Evolutionary conservation across 2,113 vertebrate species (phyloP).

Genomic region (Poecilia latipinna): DNA sequence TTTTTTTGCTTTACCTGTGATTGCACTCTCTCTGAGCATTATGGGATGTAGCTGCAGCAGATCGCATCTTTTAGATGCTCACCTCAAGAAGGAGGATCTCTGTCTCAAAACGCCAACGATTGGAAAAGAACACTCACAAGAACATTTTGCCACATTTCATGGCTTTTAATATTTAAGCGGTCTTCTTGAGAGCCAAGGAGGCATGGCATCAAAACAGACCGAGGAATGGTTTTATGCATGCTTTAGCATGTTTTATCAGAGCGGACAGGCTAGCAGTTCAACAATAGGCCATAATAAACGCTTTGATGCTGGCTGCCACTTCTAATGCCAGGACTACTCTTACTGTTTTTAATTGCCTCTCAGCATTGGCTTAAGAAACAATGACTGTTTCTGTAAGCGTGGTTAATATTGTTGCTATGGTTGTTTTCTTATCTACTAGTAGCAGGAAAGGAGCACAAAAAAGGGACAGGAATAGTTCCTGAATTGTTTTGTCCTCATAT

Average conservation of each 20-base stretch:
- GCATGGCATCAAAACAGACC: conserved; percentile 43
- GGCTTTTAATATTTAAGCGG: neutral
- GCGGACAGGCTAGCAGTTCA: conserved; percentile 51
- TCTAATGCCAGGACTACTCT: conserved; percentile 51
- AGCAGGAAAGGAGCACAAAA: conserved; percentile 44
- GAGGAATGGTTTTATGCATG: conserved; percentile 15
- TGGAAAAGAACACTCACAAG: neutral
- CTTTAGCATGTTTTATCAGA: conserved; percentile 54
- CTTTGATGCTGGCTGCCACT: conserved; percentile 49
- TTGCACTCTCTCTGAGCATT: neutral
- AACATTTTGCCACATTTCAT: neutral
- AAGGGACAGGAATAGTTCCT: conserved; percentile 39
- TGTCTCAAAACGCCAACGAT: neutral
- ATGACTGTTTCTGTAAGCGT: conserved; percentile 49
- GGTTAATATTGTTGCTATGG: conserved; percentile 43
- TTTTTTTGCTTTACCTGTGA: neutral
- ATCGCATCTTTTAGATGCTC: neutral
- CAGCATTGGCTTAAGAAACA: conserved; percentile 60
- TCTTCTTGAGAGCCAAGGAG: conserved; percentile 33
- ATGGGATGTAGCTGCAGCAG: neutral
- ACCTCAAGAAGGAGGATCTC: too few species aligned
- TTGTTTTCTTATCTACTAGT: conserved; percentile 68
- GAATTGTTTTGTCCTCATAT: conserved; percentile 31
- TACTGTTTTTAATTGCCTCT: conserved; percentile 72
- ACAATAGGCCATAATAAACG: conserved; percentile 42